Evolutionary conservation across 2,797 vertebrate species (phyloP), one percentile per base, ranked within the genome.

Genomic region (Pogoniulus pusillus): DNA sequence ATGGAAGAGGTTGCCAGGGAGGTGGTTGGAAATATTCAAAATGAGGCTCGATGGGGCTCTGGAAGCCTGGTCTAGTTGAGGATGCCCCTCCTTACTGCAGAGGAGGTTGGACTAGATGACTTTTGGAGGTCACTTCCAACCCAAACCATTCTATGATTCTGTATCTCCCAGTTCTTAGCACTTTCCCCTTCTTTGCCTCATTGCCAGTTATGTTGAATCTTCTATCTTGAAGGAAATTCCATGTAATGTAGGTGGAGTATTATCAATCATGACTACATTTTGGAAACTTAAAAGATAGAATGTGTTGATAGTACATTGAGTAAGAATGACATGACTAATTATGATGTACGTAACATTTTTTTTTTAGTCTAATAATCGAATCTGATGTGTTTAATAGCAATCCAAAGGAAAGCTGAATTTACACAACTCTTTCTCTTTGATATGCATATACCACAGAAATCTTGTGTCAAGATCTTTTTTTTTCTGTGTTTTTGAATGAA

Each of bases 151-250:
- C 37, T 39, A 39, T 39, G 37, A 39, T 12, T 39, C 5, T 69
- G 0, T 22, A 24, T 14, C 3, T n/a, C 2, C 4, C 2, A 3
- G 6, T 39, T 12, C 29, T 39, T 23, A 43, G 16, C 1, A 0
- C 4, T 72, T 10, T 9, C 45, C 12, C 26, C 4, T 45, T 32
- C 2, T 16, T 49, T 15, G 22, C 2, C 7, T 70, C 6, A 1
- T 23, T 23, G 26, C 24, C 16, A 70, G 22, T 63, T 74, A n/a
- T 74, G 23, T 39, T 22, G 12, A 83, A 54, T 24, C 8, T 27
- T 39, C 39, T 39, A 39, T 70, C n/a, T n/a, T n/a, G n/a, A n/a
- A n/a, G n/a, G n/a, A n/a, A n/a, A n/a, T 69, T 80, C 26, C 2
- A 4, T 35, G 71, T 64, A 2, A 57, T 49, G 8, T 23, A n/a